Evolutionary conservation across 2,113 vertebrate genomes (phyloP).

Genomic region (Peromyscus leucopus): DNA sequence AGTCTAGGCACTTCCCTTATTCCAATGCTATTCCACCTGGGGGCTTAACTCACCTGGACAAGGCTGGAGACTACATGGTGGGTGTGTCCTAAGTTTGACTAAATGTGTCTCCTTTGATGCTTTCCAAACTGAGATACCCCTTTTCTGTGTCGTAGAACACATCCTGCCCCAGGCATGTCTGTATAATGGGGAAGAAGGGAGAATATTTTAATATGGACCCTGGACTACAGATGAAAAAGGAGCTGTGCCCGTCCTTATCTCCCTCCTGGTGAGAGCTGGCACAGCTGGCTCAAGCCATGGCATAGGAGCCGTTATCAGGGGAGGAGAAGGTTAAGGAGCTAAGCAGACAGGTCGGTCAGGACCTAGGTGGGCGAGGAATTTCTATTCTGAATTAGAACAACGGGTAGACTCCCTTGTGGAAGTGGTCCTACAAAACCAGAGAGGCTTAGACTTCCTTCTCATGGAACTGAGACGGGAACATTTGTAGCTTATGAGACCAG

Average conservation of each 20-base stretch:
- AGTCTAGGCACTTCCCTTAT: too few species aligned
- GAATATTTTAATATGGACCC: background rate
- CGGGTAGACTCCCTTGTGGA: background rate
- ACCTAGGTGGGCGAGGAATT: background rate
- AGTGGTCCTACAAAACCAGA: background rate
- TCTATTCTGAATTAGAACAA: background rate
- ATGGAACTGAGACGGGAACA: background rate
- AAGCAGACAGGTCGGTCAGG: background rate
- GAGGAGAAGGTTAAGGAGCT: background rate
- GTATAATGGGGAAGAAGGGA: background rate
- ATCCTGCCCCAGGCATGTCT: too few species aligned
- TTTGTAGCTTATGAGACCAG: background rate
- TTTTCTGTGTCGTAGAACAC: background rate
- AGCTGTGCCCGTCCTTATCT: background rate
- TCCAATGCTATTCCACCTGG: background rate
- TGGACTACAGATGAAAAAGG: background rate
- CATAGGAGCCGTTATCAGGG: background rate
- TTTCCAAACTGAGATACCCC: background rate
- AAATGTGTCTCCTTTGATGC: background rate
- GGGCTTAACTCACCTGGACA: background rate
- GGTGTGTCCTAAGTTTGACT: background rate
- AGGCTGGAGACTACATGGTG: background rate
- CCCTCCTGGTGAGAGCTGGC: background rate
- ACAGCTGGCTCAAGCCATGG: background rate
- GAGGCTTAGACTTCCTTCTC: background rate